Evolutionary conservation across 1,140 invertebrate species (phyloP).

Genomic region (Rhopalosiphum padi): DNA sequence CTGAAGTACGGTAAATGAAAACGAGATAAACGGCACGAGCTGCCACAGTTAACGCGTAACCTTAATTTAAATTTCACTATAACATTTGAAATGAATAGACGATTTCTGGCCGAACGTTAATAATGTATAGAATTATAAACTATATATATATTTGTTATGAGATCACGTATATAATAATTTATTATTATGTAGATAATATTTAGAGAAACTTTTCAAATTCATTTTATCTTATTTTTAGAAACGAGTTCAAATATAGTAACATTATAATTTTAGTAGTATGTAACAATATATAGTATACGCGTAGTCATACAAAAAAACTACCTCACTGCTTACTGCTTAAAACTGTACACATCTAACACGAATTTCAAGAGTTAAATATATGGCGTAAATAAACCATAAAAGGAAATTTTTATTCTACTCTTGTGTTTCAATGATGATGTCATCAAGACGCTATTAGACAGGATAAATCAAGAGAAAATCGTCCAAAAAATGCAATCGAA

Average conservation of each 20-base stretch:
- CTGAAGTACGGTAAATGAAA: background rate
- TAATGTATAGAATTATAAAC: background rate
- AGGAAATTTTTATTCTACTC: background rate
- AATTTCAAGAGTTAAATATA: too few relatives aligned
- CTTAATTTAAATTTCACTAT: slow-evolving; percentile 16
- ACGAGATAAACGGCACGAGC: background rate
- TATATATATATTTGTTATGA: background rate
- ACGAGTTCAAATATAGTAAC: background rate
- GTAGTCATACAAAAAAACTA: background rate
- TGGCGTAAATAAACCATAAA: background rate
- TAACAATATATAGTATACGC: background rate
- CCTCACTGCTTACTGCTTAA: background rate
- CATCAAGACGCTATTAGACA: background rate
- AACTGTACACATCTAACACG: background rate
- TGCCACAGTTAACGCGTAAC: background rate
- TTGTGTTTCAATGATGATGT: background rate
- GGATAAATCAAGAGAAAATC: too few relatives aligned
- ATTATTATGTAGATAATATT: background rate
- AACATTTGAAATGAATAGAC: background rate
- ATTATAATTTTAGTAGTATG: background rate
- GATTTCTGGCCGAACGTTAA: background rate
- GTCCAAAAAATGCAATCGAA: background rate
- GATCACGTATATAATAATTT: background rate
- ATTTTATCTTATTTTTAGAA: background rate
- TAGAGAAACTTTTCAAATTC: background rate